A percentile compares a stretch with the other conserved stretches of the same genome.
Conservation (phyloP, 2,113 vertebrate species). For the Agapornis roseicollis region DNA sequence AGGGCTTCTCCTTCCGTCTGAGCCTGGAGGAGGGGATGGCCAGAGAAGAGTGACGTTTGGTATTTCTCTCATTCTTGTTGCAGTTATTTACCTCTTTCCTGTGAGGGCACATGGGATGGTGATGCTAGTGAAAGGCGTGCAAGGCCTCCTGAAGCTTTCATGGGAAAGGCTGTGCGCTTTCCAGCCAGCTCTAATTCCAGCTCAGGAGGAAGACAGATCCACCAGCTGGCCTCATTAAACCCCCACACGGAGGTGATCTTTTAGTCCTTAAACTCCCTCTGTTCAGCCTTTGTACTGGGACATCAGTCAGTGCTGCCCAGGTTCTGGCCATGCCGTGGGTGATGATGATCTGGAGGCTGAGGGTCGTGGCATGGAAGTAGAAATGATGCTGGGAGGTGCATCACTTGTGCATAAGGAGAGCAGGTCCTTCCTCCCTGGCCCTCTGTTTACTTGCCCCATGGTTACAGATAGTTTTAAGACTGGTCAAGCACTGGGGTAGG, state of each 20-base stretch:
- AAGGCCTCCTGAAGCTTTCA: neutral
- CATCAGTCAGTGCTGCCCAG: neutral
- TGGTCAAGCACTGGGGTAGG: neutral
- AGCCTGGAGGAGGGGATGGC: neutral
- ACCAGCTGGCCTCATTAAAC: neutral
- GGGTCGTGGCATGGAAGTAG: neutral
- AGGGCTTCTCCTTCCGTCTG: neutral
- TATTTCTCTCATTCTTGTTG: neutral
- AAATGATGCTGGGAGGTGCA: neutral
- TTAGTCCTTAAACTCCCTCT: neutral
- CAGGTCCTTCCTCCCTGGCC: neutral
- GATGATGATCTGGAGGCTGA: neutral
- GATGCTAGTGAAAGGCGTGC: neutral
- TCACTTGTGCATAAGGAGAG: neutral
- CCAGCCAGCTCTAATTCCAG: neutral
- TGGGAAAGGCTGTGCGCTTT: neutral
- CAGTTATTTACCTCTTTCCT: neutral
- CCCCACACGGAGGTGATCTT: neutral
- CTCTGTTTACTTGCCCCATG: neutral
- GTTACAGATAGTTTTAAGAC: neutral
- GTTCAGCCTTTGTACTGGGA: rapidly evolving
- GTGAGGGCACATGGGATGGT: neutral
- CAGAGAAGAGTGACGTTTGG: neutral
- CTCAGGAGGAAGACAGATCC: neutral
- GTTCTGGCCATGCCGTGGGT: neutral